These are phyloP conservation scores for Ceuthmochares aereus DNA, from an alignment of 2,113 vertebrate genomes.

Conservation along the genomic window DNA sequence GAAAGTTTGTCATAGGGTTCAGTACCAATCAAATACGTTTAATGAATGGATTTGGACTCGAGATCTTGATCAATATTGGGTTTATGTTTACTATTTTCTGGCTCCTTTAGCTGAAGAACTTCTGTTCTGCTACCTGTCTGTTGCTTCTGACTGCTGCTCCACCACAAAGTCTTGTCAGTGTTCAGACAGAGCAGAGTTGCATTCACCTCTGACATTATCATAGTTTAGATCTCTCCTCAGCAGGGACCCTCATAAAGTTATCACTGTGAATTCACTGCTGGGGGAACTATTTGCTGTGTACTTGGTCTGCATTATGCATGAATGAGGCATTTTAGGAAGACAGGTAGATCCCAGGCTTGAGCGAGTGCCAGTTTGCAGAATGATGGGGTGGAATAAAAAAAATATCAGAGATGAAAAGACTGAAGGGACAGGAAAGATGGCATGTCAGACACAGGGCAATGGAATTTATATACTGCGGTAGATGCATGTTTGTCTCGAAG, in stretches of 20 bases:
- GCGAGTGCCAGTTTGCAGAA: background rate
- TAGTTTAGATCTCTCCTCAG: background rate
- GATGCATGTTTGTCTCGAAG: background rate
- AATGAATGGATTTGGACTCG: background rate
- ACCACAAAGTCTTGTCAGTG: background rate
- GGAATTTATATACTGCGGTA: background rate
- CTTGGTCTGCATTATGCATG: background rate
- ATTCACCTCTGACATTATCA: rapidly evolving
- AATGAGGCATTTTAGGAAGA: background rate
- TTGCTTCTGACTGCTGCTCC: background rate
- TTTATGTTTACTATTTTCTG: background rate
- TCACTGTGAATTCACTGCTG: background rate
- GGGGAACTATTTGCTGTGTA: background rate
- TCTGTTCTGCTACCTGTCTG: background rate
- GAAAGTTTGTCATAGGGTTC: background rate
- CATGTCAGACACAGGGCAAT: background rate
- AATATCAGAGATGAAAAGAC: background rate
- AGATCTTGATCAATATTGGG: background rate
- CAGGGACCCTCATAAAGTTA: background rate
- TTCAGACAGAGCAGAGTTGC: background rate
- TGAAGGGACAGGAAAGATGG: background rate
- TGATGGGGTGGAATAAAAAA: rapidly evolving
- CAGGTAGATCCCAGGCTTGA: background rate
- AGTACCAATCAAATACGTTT: background rate
- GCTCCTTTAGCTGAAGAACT: background rate